These are phyloP conservation scores for Montipora foliosa DNA, from an alignment of 64 coral and sea anemone species.

Conservation along the genomic window DNA sequence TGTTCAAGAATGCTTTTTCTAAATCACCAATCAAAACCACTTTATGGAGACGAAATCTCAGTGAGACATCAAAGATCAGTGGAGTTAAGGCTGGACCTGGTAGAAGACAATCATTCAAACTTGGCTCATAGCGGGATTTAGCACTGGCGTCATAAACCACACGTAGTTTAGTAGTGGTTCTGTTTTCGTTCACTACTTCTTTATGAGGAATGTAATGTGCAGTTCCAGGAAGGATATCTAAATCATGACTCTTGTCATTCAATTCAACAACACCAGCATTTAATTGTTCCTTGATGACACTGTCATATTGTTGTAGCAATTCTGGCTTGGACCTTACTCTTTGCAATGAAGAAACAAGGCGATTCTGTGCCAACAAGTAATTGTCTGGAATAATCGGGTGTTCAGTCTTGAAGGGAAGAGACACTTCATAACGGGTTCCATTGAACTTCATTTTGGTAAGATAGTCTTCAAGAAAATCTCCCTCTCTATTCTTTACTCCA, in stretches of 20 bases:
- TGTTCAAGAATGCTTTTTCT: conserved; percentile 42
- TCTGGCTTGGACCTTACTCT: conserved; percentile 20
- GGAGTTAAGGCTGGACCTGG: too few species aligned
- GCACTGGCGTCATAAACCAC: conserved; percentile 28
- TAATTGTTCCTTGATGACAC: conserved; percentile 56
- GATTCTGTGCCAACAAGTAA: neutral
- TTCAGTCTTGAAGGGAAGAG: conserved; percentile 55
- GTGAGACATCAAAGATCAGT: too few species aligned
- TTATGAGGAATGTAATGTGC: conserved; percentile 46
- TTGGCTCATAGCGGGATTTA: neutral
- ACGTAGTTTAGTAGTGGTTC: neutral
- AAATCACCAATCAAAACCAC: conserved; percentile 39
- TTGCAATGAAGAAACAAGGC: conserved; percentile 16
- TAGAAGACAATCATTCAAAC: conserved; percentile 29
- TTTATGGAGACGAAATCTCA: too few species aligned
- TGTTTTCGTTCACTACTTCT: neutral
- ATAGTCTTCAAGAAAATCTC: conserved; percentile 20
- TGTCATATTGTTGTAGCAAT: conserved; percentile 46
- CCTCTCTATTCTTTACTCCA: conserved; percentile 19
- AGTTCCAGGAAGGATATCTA: neutral
- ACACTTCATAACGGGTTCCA: conserved; percentile 52
- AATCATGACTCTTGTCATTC: neutral
- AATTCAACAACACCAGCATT: conserved; percentile 43
- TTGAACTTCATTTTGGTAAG: conserved; percentile 30
- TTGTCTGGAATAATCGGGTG: conserved; percentile 74